These are phyloP conservation scores for Drosophila incognita DNA, from an alignment of 2,888 invertebrate genomes.

Conservation along the genomic window DNA sequence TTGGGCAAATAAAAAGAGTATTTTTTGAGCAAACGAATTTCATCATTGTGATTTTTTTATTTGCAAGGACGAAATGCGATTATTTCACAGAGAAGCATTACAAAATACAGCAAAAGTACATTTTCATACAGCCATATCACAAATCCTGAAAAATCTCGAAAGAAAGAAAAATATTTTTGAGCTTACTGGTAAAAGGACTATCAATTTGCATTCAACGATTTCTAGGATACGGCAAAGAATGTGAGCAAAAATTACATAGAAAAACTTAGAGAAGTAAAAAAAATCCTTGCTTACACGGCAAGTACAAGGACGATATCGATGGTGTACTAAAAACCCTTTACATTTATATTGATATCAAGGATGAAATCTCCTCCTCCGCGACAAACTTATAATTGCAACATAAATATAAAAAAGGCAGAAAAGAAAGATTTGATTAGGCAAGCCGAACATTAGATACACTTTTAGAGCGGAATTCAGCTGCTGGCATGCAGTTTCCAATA, in stretches of 20 bases:
- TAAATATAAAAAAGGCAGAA: neutral
- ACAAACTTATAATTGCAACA: neutral
- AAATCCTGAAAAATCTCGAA: neutral
- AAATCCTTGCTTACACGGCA: neutral
- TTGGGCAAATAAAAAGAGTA: neutral
- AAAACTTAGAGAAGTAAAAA: neutral
- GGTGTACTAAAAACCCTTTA: neutral
- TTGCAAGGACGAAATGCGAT: neutral
- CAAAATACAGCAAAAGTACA: neutral
- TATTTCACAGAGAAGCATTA: neutral
- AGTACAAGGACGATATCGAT: neutral
- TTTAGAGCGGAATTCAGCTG: neutral
- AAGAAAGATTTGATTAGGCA: neutral
- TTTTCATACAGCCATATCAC: accelerated
- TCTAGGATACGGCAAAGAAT: neutral
- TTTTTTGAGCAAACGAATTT: neutral
- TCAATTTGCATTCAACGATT: neutral
- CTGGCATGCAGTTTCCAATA: accelerated
- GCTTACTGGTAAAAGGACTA: neutral
- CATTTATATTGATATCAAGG: neutral
- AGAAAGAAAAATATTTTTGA: neutral
- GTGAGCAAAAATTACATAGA: neutral
- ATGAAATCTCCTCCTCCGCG: neutral
- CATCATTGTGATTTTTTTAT: neutral
- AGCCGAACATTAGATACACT: neutral